Evolutionary conservation across 2,888 invertebrate genomes (phyloP).

Genomic region (Melieria crassipennis): DNA sequence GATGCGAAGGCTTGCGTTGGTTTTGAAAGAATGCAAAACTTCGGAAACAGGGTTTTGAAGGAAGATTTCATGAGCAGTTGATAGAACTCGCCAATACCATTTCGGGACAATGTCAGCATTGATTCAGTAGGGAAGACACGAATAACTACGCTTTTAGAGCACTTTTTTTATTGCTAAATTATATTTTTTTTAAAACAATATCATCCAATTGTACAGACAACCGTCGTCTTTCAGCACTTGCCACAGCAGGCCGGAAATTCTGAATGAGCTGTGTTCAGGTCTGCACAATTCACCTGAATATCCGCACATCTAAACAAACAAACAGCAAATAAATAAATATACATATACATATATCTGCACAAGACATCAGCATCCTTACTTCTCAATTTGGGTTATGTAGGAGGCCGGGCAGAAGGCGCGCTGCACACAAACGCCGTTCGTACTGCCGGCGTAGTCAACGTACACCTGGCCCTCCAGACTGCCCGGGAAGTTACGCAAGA

Average conservation of each 20-base stretch:
- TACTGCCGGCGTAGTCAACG: constrained; percentile 16
- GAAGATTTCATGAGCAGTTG: too few species aligned
- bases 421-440: constrained; percentile 9
- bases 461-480: constrained; percentile 11
- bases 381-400: constrained; percentile 18
- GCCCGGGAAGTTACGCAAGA: constrained; percentile 23
- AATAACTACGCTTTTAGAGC: too few species aligned
- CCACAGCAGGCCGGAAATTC: constrained; percentile 23
- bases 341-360: too few species aligned
- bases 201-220: too few species aligned
- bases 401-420: constrained; percentile 15
- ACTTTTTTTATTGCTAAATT: too few species aligned
- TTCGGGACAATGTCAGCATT: too few species aligned
- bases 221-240: constrained; percentile 10
- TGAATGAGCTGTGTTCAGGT: neutral
- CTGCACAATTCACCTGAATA: constrained; percentile 9
- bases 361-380: constrained; percentile 7
- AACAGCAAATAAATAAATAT: neutral
- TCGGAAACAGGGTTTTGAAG: too few species aligned
- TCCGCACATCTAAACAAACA: constrained; percentile 18
- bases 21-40: too few species aligned
- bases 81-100: too few species aligned
- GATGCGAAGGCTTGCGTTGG: too few species aligned
- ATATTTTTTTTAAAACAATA: too few species aligned
- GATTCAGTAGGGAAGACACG: too few species aligned